phyloP scores from a whole-genome alignment of 2,888 invertebrate genomes.

The Nemurella pictetii region DNA sequence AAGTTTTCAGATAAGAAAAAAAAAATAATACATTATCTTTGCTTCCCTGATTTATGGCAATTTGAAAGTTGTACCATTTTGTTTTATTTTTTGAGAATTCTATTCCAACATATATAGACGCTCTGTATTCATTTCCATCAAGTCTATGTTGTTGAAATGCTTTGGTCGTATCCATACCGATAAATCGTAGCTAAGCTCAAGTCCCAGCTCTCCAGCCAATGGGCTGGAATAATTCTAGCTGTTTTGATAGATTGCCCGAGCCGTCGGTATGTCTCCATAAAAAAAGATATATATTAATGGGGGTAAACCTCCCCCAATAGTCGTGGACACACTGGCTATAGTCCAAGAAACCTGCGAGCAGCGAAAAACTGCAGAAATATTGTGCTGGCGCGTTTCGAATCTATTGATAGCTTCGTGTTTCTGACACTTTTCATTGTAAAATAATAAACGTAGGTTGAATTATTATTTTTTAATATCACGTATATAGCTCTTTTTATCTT shows the following conservation, averaged over 20 bases:
- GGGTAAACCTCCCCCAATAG: constrained; percentile 13
- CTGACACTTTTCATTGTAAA: too few species aligned
- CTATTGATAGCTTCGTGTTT: too few species aligned
- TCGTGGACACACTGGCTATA: constrained; percentile 7
- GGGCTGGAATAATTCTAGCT: constrained; percentile 18
- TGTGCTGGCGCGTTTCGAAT: too few species aligned
- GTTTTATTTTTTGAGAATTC: background rate
- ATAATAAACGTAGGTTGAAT: too few species aligned
- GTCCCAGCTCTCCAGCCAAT: background rate
- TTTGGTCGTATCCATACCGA: background rate
- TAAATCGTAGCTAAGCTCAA: constrained; percentile 10
- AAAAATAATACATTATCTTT: background rate
- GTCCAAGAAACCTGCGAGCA: background rate
- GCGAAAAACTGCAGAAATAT: too few species aligned
- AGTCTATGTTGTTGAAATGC: background rate
- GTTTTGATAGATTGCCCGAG: constrained; percentile 10
- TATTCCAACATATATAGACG: background rate
- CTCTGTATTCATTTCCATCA: constrained; percentile 13
- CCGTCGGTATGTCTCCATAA: constrained; percentile 10
- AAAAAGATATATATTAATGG: constrained; percentile 10
- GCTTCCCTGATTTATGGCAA: background rate
- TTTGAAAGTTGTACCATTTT: background rate
- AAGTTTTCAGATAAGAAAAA: background rate
- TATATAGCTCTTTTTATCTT: too few species aligned
- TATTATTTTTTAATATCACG: too few species aligned